Evolutionary conservation across 2,888 invertebrate genomes (phyloP).

Genomic region (Netelia inedita): DNA sequence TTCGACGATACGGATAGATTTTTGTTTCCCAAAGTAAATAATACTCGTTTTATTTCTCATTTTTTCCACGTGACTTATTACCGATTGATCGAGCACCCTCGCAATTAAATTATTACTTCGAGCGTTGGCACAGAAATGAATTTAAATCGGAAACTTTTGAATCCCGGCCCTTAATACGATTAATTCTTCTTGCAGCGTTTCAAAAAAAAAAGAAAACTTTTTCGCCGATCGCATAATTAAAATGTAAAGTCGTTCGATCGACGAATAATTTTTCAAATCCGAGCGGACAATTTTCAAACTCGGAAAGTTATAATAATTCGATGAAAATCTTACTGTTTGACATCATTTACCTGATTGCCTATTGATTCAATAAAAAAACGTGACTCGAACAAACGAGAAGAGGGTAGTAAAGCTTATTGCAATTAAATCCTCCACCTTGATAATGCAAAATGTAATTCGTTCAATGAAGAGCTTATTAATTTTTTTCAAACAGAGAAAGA

Average conservation of each 20-base stretch:
- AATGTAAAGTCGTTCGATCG: too few relatives aligned
- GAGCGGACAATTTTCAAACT: too few relatives aligned
- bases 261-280: too few relatives aligned
- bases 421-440: neutral
- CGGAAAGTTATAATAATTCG: too few relatives aligned
- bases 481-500: neutral
- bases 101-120: constrained; percentile 55
- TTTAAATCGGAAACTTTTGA: neutral
- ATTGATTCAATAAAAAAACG: neutral
- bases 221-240: too few relatives aligned
- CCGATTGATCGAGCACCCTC: neutral
- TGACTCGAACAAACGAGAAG: neutral
- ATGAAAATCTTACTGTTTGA: neutral
- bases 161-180: constrained; percentile 13
- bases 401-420: neutral
- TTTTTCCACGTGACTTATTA: neutral
- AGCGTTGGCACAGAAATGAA: constrained; percentile 41
- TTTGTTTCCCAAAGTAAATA: neutral
- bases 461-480: constrained; percentile 23
- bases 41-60: neutral
- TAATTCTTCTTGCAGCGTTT: neutral
- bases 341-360: neutral
- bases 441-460: constrained; percentile 33
- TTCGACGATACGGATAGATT: neutral
- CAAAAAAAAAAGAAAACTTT: too few relatives aligned